Conservation (phyloP, 1,140 invertebrate species). For the Cydia pomonella region DNA sequence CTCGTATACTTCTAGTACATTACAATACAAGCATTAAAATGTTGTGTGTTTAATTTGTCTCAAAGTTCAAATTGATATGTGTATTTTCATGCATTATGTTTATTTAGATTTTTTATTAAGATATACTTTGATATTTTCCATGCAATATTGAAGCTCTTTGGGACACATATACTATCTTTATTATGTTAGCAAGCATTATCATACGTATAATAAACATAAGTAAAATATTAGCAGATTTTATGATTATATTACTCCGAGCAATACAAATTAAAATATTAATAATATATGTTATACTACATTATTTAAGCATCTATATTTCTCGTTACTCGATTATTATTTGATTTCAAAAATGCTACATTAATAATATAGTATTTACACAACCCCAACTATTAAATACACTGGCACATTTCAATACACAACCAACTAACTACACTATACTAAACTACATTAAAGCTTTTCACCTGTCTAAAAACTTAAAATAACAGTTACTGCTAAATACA, state of each 20-base stretch:
- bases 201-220: constrained; percentile 1
- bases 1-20: too few species aligned
- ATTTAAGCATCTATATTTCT: neutral
- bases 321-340: neutral
- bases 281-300: constrained; percentile 3
- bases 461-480: constrained; percentile 8
- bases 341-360: neutral
- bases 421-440: constrained; percentile 19
- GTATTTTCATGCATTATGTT: too few species aligned
- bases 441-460: constrained; percentile 23
- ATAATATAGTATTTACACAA: constrained; percentile 20
- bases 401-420: constrained; percentile 22
- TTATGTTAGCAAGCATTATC: neutral
- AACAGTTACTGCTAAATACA: neutral
- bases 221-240: neutral
- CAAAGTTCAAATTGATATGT: too few species aligned
- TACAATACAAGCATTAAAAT: too few species aligned
- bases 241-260: neutral
- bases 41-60: too few species aligned
- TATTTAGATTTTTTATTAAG: neutral
- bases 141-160: neutral
- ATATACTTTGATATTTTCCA: neutral
- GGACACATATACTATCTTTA: neutral
- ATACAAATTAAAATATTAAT: neutral
- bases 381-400: constrained; percentile 24